These are phyloP conservation scores for Drosophila pseudoananassae DNA, from an alignment of 1,140 invertebrate genomes.

Conservation along the genomic window DNA sequence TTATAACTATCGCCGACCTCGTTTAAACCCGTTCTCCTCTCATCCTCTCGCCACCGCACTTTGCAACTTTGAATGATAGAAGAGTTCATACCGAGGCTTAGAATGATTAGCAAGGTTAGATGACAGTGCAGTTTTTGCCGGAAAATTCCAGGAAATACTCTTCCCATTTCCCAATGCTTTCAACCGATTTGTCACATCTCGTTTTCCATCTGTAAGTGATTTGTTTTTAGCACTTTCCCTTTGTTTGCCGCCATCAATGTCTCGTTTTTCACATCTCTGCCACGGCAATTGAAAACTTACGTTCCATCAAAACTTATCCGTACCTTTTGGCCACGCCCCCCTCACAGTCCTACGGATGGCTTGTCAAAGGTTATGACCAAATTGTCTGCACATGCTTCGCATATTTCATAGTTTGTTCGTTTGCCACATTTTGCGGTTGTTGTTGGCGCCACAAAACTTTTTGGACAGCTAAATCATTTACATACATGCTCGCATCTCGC, in stretches of 20 bases:
- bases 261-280: slow-evolving; percentile 20
- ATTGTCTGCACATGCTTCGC: slow-evolving; percentile 65
- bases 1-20: slow-evolving; percentile 26
- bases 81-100: slow-evolving; percentile 22
- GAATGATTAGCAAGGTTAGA: slow-evolving; percentile 42
- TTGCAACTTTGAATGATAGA: slow-evolving; percentile 20
- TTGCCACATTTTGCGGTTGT: slow-evolving; percentile 29
- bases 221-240: not conserved
- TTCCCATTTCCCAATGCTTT: not conserved
- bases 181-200: slow-evolving; percentile 19
- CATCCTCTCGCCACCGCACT: not conserved
- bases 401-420: slow-evolving; percentile 51
- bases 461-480: slow-evolving; percentile 55
- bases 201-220: slow-evolving; percentile 14
- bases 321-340: slow-evolving; percentile 12
- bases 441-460: slow-evolving; percentile 49
- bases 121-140: slow-evolving; percentile 18
- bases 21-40: not conserved
- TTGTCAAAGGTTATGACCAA: slow-evolving; percentile 69
- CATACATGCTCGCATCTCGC: slow-evolving; percentile 22
- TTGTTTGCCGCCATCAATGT: slow-evolving; percentile 25
- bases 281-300: slow-evolving; percentile 50
- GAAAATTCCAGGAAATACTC: not conserved
- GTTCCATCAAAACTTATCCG: slow-evolving; percentile 39
- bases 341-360: slow-evolving; percentile 18